Evolutionary conservation across 1,140 invertebrate species (phyloP).

Genomic region (Dreissena rostriformis): DNA sequence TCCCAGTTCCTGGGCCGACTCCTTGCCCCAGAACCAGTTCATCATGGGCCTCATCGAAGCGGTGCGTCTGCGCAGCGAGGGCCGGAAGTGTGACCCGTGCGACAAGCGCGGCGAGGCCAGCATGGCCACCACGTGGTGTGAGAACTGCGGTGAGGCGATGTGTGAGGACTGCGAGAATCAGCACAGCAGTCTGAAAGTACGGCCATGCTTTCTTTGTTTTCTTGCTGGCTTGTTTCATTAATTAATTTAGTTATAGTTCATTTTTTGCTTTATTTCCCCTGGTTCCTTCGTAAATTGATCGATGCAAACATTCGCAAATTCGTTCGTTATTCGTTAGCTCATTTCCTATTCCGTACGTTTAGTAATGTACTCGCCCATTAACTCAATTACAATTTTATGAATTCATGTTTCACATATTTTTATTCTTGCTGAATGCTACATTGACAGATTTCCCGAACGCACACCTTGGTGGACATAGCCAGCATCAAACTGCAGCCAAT

Average conservation of each 20-base stretch:
- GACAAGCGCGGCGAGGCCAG: slow-evolving; percentile 36
- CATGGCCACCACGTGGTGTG: slow-evolving; percentile 60
- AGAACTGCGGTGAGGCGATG: slow-evolving; percentile 61
- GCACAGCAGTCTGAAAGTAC: slow-evolving; percentile 56
- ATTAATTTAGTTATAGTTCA: too few species aligned
- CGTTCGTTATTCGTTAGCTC: too few species aligned
- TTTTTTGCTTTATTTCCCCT: too few species aligned
- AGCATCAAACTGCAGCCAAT: slow-evolving; percentile 59
- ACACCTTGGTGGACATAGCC: slow-evolving; percentile 57
- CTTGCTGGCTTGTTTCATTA: too few species aligned
- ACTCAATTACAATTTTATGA: too few species aligned
- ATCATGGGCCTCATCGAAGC: slow-evolving; percentile 58
- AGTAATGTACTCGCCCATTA: too few species aligned
- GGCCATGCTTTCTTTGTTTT: too few species aligned
- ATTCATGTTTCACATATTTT: too few species aligned
- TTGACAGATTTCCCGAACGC: slow-evolving; percentile 38
- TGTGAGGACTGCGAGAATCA: slow-evolving; percentile 59
- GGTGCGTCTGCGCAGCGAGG: slow-evolving; percentile 49
- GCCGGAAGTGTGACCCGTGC: slow-evolving; percentile 58
- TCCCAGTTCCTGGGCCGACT: slow-evolving; percentile 46
- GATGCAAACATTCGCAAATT: too few species aligned
- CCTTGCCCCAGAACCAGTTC: slow-evolving; percentile 57
- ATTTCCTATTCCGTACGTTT: too few species aligned
- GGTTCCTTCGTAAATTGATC: too few species aligned
- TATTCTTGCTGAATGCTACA: too few species aligned